Base-by-base conservation (phyloP, 2,113 vertebrate genomes). In the Siphamia tubifer region DNA sequence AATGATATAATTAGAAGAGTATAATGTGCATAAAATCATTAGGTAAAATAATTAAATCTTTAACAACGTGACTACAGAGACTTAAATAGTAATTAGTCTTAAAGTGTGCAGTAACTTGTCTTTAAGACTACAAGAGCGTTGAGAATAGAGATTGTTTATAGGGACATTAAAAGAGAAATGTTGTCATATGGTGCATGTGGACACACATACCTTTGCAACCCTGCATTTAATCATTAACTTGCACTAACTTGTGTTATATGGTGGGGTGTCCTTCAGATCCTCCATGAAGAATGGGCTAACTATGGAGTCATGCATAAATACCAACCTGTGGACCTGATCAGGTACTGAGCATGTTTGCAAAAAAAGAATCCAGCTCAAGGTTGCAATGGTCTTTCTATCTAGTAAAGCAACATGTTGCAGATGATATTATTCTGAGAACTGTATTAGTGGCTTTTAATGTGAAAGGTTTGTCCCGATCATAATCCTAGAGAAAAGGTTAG, bases 231-330 rank as follows among this genome's bases (percentile, higher is more conserved):
- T 57, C 9, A 20, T 20, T 60, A 34, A 24, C 8, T 5, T 0
- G 45, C 24, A 6, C 39, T 55, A 35, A 53, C 5, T 47, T n/a
- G 3, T 49, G 19, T 52, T 32, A 17, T 40, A 65, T 63, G 68
- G 70, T 62, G 56, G 11, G 12, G 23, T 81, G 8, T 63, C 20
- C 17, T 82, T 69, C 69, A 99, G 98, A 49, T 98, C 83, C 92
- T 99, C 35, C 95, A 98, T 88, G 94, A 81, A 81, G 98, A 99
- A 87, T 99, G 98, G 98, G 98, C 97, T 9, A 94, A 95, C 91
- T 99, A 99, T 0, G 93, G 96, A 87, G 96, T 89, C 9, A 98
- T 98, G 91, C 95, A 94, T 87, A 99, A 99, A 87, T 97, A 96
- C 91, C 98, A 99, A 69, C 98, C 98, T 47, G 92, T 98, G 68